These are phyloP conservation scores for Anas georgica DNA, from an alignment of 2,797 vertebrate genomes.

Conservation along the genomic window DNA sequence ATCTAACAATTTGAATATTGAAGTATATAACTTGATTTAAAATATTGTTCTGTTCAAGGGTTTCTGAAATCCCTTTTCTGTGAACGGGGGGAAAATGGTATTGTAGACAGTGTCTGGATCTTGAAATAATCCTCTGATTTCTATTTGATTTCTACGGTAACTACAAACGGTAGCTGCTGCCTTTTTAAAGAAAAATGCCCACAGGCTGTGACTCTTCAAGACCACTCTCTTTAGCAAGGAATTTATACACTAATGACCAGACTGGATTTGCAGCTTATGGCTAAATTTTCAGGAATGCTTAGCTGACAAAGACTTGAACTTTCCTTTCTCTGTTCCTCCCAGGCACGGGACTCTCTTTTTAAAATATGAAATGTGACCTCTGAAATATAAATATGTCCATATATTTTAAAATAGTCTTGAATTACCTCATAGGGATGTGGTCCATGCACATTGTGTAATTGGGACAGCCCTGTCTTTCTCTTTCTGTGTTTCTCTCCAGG, in stretches of 20 bases:
- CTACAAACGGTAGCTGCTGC: not conserved
- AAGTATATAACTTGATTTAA: not conserved
- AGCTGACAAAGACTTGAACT: not conserved
- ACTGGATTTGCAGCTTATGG: not conserved
- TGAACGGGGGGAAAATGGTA: not conserved
- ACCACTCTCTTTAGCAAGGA: not conserved
- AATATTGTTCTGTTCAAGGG: not conserved
- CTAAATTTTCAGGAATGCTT: not conserved
- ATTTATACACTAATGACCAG: not conserved
- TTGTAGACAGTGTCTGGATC: not conserved
- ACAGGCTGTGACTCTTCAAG: not conserved
- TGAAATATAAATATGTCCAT: slow-evolving; percentile 51
- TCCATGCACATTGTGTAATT: slow-evolving; percentile 47
- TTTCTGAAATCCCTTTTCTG: not conserved
- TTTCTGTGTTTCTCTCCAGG: slow-evolving; percentile 45
- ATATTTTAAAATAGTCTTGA: slow-evolving; percentile 59
- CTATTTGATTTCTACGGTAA: not conserved
- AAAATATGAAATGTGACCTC: slow-evolving; percentile 24
- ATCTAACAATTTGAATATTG: not conserved
- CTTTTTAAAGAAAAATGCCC: not conserved
- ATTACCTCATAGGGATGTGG: slow-evolving; percentile 62
- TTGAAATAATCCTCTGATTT: slow-evolving; percentile 25
- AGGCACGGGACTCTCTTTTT: not conserved
- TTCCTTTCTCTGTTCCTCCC: not conserved
- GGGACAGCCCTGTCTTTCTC: slow-evolving; percentile 22